Percentiles rank a stretch among this genome's conserved stretches.
phyloP scores from a whole-genome alignment of 2,888 invertebrate genomes.

The Cancer borealis region DNA sequence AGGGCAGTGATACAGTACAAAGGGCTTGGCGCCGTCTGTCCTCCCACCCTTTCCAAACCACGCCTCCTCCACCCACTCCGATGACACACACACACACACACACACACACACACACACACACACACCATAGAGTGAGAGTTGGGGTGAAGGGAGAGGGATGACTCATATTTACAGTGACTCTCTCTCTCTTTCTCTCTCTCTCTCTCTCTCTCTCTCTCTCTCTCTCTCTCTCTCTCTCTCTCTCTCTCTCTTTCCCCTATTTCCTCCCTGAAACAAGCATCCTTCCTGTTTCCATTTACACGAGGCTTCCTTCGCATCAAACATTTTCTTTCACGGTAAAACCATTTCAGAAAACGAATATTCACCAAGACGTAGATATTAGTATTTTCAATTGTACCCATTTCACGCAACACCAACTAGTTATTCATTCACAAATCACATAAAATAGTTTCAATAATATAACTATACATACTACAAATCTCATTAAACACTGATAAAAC shows the following conservation, averaged over 20 bases:
- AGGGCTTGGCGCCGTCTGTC: neutral
- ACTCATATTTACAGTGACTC: neutral
- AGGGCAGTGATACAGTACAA: no score
- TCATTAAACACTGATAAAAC: neutral
- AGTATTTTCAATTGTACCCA: neutral
- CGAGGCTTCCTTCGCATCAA: neutral
- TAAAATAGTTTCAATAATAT: neutral
- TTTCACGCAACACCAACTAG: neutral
- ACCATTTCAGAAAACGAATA: neutral
- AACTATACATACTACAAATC: neutral
- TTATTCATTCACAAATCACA: neutral
- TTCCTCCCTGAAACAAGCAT: neutral
- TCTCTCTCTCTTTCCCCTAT: neutral
- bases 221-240: slow-evolving; percentile 10
- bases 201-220: slow-evolving; percentile 20
- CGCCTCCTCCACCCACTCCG: neutral
- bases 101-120: neutral
- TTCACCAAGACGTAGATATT: neutral
- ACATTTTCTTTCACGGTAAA: neutral
- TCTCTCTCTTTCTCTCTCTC: slow-evolving; percentile 12
- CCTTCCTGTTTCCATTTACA: neutral
- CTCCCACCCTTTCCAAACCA: neutral
- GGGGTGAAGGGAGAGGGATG: neutral
- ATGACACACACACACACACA: neutral
- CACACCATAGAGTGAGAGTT: no score